A percentile compares a stretch with the other conserved stretches of the same genome.
These are phyloP conservation scores for Carassius carassius DNA, from an alignment of 2,113 vertebrate species.

Conservation along the genomic window DNA sequence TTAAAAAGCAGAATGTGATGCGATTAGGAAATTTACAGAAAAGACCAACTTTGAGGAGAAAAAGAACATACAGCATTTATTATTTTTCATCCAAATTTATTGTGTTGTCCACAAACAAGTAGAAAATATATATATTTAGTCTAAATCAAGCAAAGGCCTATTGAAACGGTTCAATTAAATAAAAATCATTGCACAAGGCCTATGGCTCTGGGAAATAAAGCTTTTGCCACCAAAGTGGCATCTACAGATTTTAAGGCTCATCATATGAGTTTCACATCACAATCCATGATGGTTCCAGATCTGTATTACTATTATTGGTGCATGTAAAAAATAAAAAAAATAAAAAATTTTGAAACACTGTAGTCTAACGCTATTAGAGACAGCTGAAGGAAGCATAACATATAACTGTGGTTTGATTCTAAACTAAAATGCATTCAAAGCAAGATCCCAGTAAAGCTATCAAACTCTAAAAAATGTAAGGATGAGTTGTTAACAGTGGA, in stretches of 20 bases:
- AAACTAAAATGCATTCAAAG: slow-evolving; percentile 27
- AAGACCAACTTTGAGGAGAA: background rate
- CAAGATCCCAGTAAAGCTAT: slow-evolving; percentile 41
- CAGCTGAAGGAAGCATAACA: slow-evolving; percentile 21
- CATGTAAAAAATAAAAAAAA: background rate
- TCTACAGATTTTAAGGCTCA: slow-evolving; percentile 53
- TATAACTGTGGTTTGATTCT: slow-evolving; percentile 35
- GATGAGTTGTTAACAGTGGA: slow-evolving; percentile 8
- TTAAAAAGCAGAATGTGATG: background rate
- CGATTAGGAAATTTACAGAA: background rate
- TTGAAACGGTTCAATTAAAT: slow-evolving; percentile 68
- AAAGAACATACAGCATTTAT: slow-evolving; percentile 3
- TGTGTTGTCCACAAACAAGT: slow-evolving; percentile 74
- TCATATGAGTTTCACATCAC: slow-evolving; percentile 42
- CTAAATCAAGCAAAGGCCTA: slow-evolving; percentile 69
- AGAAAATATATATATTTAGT: slow-evolving; percentile 74
- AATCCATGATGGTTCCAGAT: slow-evolving; percentile 47
- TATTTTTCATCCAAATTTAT: slow-evolving; percentile 72
- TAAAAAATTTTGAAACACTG: slow-evolving; percentile 21
- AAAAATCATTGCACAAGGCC: slow-evolving; percentile 68
- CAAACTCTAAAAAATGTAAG: slow-evolving; percentile 30
- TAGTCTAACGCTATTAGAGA: slow-evolving; percentile 39
- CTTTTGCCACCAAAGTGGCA: slow-evolving; percentile 49
- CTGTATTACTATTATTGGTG: background rate
- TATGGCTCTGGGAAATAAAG: slow-evolving; percentile 64